Percentiles rank a stretch among this genome's conserved stretches.
Evolutionary conservation across 2,113 vertebrate genomes (phyloP).

Genomic region (Onychorhynchus coronatus): DNA sequence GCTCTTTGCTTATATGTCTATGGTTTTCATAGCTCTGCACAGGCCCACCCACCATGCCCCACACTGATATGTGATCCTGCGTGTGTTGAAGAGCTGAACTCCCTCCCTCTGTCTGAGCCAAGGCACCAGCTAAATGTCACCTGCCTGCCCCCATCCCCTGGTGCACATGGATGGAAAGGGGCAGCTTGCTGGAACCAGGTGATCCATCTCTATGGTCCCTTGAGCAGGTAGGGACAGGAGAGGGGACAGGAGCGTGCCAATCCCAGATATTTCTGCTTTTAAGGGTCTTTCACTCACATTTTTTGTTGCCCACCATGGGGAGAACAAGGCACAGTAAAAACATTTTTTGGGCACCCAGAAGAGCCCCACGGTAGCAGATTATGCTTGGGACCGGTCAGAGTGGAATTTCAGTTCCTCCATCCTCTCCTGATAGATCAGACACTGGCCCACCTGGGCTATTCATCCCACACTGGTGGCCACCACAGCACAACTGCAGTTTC

Average conservation of each 20-base stretch:
- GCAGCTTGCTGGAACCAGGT: not conserved
- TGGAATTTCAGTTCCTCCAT: not conserved
- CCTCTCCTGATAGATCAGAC: not conserved
- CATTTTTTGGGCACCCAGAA: not conserved
- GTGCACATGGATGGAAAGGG: not conserved
- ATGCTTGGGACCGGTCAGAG: not conserved
- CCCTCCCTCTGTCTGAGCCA: not conserved
- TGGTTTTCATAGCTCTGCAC: not conserved
- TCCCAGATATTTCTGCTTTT: not conserved
- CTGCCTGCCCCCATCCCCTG: not conserved
- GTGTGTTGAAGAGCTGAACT: not conserved
- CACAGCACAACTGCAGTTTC: not conserved
- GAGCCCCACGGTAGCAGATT: accelerated
- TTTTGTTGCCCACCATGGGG: not conserved
- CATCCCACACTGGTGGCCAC: not conserved
- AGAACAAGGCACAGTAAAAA: not conserved
- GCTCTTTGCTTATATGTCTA: not conserved
- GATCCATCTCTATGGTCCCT: not conserved
- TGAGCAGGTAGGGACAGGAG: not conserved
- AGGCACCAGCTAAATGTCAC: not conserved
- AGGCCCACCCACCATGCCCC: not conserved
- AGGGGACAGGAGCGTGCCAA: not conserved
- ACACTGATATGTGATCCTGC: accelerated
- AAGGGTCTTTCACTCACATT: not conserved
- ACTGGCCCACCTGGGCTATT: not conserved